Conservation (phyloP, 1,140 invertebrate genomes). For the Parasteatoda tepidariorum region DNA sequence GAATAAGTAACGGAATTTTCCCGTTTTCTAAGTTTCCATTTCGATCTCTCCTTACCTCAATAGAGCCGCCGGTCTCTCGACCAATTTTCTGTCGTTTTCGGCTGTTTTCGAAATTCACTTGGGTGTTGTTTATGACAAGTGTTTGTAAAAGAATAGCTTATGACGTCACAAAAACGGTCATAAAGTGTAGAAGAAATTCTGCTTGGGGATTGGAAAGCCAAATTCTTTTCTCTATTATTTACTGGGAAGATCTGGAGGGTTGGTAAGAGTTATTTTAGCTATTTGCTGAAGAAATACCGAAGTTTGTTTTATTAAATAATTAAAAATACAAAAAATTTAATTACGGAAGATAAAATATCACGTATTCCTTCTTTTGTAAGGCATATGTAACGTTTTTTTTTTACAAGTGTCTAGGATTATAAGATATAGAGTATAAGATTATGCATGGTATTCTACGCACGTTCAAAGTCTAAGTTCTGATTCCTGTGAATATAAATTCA, state of each 20-base stretch:
- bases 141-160: background rate
- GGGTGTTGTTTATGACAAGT: background rate
- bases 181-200: background rate
- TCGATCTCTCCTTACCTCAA: background rate
- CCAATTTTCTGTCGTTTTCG: background rate
- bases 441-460: too few species aligned
- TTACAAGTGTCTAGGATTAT: too few species aligned
- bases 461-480: too few species aligned
- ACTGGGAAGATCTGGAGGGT: too few species aligned
- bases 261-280: background rate
- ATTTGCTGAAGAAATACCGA: slow-evolving; percentile 1
- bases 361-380: too few species aligned
- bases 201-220: too few species aligned
- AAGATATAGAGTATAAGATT: too few species aligned
- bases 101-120: background rate
- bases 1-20: slow-evolving; percentile 44
- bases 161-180: background rate
- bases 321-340: too few species aligned
- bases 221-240: background rate
- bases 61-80: background rate
- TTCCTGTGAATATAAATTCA: too few species aligned
- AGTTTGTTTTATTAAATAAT: too few species aligned
- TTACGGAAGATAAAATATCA: too few species aligned
- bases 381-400: too few species aligned
- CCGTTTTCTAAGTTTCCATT: background rate